These are phyloP conservation scores for Stictocephala bisonia DNA, from an alignment of 2,888 invertebrate genomes.

Conservation along the genomic window DNA sequence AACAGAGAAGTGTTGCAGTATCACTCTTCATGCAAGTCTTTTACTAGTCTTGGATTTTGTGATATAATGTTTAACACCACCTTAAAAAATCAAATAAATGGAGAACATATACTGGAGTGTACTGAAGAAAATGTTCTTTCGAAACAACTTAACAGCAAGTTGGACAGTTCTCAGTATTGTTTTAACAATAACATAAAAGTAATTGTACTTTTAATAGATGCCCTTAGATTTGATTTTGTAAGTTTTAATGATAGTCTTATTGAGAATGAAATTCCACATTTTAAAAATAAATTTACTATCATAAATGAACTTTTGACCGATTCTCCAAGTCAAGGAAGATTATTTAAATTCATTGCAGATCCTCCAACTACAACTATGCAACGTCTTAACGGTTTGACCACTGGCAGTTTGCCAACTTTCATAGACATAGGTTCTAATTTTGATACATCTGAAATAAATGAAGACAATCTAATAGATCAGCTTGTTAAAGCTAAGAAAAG, in stretches of 20 bases:
- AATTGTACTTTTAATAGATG: conserved; percentile 88
- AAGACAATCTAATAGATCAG: conserved; percentile 94
- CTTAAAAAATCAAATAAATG: conserved; percentile 39
- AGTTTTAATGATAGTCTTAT: conserved; percentile 68
- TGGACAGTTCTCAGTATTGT: conserved; percentile 64
- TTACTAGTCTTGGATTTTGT: conserved; percentile 44
- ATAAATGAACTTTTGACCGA: conserved; percentile 72
- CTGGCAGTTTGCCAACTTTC: conserved; percentile 97
- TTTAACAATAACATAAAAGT: conserved; percentile 75
- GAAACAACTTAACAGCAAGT: conserved; percentile 64
- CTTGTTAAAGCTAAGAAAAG: conserved; percentile 65
- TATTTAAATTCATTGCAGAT: conserved; percentile 92
- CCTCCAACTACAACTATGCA: conserved; percentile 99
- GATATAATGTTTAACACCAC: conserved; percentile 62
- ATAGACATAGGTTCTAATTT: conserved; percentile 97
- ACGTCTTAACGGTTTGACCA: conserved; percentile 91
- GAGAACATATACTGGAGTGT: conserved; percentile 57
- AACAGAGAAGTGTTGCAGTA: conserved; percentile 75
- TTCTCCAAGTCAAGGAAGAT: conserved; percentile 72
- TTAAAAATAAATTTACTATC: conserved; percentile 82
- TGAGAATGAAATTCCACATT: conserved; percentile 67
- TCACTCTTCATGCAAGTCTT: conserved; percentile 60
- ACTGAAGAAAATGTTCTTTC: conserved; percentile 60
- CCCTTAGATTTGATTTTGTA: conserved; percentile 90
- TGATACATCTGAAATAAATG: conserved; percentile 87